Evolutionary conservation across 2,888 invertebrate species (phyloP).

Genomic region (Papilio elwesi): DNA sequence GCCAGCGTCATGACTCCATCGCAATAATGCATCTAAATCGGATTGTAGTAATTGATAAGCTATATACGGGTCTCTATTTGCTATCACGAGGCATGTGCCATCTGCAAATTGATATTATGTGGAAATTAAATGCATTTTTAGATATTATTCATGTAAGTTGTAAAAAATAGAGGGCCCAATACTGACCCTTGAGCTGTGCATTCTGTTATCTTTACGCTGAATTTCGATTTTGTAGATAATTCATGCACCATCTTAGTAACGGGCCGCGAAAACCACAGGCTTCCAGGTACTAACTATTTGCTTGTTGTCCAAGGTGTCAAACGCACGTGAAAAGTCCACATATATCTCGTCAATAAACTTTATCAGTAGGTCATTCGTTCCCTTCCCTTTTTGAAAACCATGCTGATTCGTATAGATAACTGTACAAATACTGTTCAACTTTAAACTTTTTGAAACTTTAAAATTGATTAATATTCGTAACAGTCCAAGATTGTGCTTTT

Average conservation of each 20-base stretch:
- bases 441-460: too few species aligned
- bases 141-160: slow-evolving; percentile 43
- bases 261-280: slow-evolving; percentile 41
- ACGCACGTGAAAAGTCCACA: too few species aligned
- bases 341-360: too few species aligned
- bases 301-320: slow-evolving; percentile 44
- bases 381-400: too few species aligned
- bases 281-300: slow-evolving; percentile 37
- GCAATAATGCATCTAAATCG: slow-evolving; percentile 31
- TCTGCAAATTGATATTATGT: slow-evolving; percentile 43
- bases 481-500: too few species aligned
- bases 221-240: slow-evolving; percentile 39
- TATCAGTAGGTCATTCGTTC: too few species aligned
- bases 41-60: slow-evolving; percentile 29
- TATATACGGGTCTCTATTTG: slow-evolving; percentile 22
- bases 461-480: too few species aligned
- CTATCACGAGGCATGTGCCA: slow-evolving; percentile 40
- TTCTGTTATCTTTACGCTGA: slow-evolving; percentile 39
- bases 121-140: slow-evolving; percentile 30
- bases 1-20: slow-evolving; percentile 41
- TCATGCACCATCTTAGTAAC: slow-evolving; percentile 39
- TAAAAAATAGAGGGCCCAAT: slow-evolving; percentile 41
- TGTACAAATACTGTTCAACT: too few species aligned
- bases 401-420: too few species aligned
- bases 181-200: slow-evolving; percentile 44